phyloP scores from a whole-genome alignment of 2,113 vertebrate genomes.

The Myotis brandtii region DNA sequence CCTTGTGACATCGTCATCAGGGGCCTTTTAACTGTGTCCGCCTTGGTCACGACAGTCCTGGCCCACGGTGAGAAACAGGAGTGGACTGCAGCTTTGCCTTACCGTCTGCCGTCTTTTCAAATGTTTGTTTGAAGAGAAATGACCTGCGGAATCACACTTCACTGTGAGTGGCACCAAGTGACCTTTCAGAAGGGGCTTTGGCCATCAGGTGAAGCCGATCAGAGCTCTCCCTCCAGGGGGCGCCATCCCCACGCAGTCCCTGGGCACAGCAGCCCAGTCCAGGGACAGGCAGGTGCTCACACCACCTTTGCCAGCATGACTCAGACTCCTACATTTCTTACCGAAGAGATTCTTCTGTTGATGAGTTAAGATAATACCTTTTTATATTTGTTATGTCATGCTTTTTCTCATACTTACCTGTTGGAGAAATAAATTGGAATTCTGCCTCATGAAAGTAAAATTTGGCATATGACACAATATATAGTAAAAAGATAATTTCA shows the following conservation, averaged over 20 bases:
- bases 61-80: rapidly evolving
- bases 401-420: neutral
- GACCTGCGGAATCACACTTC: neutral
- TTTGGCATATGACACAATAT: neutral
- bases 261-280: rapidly evolving
- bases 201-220: neutral
- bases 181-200: neutral
- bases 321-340: neutral
- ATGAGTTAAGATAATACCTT: neutral
- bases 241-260: neutral
- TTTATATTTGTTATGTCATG: too few relatives aligned
- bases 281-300: rapidly evolving
- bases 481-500: neutral
- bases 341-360: neutral
- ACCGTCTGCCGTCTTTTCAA: neutral
- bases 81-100: neutral
- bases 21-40: rapidly evolving
- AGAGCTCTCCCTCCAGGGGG: neutral
- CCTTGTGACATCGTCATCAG: rapidly evolving
- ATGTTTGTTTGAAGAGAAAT: neutral
- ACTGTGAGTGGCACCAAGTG: rapidly evolving
- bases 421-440: neutral
- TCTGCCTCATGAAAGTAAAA: neutral
- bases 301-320: rapidly evolving
- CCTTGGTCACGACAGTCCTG: rapidly evolving